Evolutionary conservation across 2,113 vertebrate species (phyloP), one percentile per base, ranked within the genome.

Genomic region (Labrus mixtus): DNA sequence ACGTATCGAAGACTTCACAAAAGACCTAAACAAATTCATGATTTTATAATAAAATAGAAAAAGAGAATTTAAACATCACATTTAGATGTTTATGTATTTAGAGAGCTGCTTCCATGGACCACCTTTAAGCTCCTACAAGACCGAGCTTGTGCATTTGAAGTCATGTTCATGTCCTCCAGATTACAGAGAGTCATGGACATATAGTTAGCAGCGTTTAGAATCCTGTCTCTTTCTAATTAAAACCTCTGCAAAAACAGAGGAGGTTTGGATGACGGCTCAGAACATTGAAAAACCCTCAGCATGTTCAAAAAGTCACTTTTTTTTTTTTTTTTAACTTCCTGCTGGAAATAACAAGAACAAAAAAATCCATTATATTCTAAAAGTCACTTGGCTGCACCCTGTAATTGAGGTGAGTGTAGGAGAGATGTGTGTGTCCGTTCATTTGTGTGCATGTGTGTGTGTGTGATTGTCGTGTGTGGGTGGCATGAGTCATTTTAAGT

Each of bases 401-500:
- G 45, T 74, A 62, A 81, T 48, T 58, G 36, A 81, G 71, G 39
- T 61, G 59, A 66, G 36, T 36, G 29, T 33, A 33, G 29, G 29
- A 33, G 29, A 33, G 29, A 33, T 6, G 29, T 33, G 29, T 33
- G 29, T 33, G 29, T 33, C 29, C 29, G 29, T 33, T 33, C 29
- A 33, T 33, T 33, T 33, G 29, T 33, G 29, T 33, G 29, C 29
- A 33, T 33, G 29, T 33, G 29, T 33, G 29, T 33, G 29, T 33
- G 29, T 33, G 29, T 33, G n/a, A n/a, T 33, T 33, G 29, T 33
- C 29, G 29, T 33, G 41, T 33, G 22, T 22, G 67, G 46, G 43
- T 8, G 62, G 56, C 7, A n/a, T 85, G 54, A 61, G 39, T 82
- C 84, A 82, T 55, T 73, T 45, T n/a, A 63, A 46, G 9, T 66